Base-by-base conservation (phyloP, 2,797 vertebrate species). In the Lycodopsis pacificus region DNA sequence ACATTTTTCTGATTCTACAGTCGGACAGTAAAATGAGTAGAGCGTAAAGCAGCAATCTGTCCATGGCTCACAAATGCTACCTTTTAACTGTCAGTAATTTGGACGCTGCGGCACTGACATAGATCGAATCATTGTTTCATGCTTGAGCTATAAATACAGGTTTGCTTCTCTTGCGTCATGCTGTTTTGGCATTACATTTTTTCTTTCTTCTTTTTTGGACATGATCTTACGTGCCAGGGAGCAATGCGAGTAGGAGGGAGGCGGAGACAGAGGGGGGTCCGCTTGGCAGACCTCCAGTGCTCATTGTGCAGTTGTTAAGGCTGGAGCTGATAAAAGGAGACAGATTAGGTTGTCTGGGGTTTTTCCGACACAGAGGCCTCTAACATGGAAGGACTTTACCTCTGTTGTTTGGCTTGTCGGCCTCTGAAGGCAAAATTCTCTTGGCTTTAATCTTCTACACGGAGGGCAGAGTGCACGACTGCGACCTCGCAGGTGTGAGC, bases 301-400 rank as follows among this genome's bases (percentile, higher is more conserved):
- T 71, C 3, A 76, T 49, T 66, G 65, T 82, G 70, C 77, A 62
- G 42, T 57, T 87, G 80, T 80, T 69, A 70, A 74, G 22, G 53
- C 68, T 48, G 49, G 53, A 54, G 63, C 40, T 86, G 85, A 83
- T 85, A 77, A 77, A n/a, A 65, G 38, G 54, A 77, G 72, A 46
- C 70, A 61, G 70, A 64, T 57, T 42, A 59, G 44, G 77, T 80
- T 84, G 63, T 65, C 42, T 53, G 49, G 76, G 56, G 49, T 48
- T 70, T 70, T 64, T 67, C 73, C 13, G 15, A 66, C 73, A 67
- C 42, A 73, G 44, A 72, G 25, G 61, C 25, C 40, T 66, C 7
- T 0, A 69, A 65, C 59, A 53, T 17, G 32, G 63, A 38, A 19
- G 64, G 36, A 61, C 44, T 54, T 67, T 38, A 14, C 15, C 27